Evolutionary conservation across 2,113 vertebrate species (phyloP).

Genomic region (Lampris incognitus): DNA sequence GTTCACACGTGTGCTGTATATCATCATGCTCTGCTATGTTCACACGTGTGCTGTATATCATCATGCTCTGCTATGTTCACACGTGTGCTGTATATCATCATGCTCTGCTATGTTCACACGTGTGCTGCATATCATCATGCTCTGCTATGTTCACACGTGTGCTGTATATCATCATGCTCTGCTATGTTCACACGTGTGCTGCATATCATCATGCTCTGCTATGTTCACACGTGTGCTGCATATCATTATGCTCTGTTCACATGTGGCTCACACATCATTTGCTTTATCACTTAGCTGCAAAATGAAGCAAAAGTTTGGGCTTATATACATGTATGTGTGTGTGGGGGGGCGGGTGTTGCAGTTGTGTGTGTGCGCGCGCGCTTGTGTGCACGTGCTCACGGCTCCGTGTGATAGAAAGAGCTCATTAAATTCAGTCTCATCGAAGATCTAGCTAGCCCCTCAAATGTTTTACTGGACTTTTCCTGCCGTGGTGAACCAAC

Average conservation of each 20-base stretch:
- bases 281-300: background rate
- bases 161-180: too few species aligned
- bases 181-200: background rate
- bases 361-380: conserved; percentile 5
- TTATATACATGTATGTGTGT: conserved; percentile 1
- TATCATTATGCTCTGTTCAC: background rate
- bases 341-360: background rate
- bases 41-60: background rate
- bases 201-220: too few species aligned
- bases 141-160: too few species aligned
- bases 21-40: too few species aligned
- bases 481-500: conserved; percentile 26
- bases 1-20: too few species aligned
- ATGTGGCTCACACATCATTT: background rate
- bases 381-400: background rate
- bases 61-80: too few species aligned
- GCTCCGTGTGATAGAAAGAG: background rate
- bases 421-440: conserved; percentile 23
- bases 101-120: too few species aligned
- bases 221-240: background rate
- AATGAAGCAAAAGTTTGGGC: background rate
- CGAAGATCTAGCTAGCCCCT: conserved; percentile 20
- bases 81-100: background rate
- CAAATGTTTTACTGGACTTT: conserved; percentile 29
- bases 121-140: background rate